Base-by-base conservation (phyloP, 2,888 invertebrate genomes). In the Diachrysia chrysitis region DNA sequence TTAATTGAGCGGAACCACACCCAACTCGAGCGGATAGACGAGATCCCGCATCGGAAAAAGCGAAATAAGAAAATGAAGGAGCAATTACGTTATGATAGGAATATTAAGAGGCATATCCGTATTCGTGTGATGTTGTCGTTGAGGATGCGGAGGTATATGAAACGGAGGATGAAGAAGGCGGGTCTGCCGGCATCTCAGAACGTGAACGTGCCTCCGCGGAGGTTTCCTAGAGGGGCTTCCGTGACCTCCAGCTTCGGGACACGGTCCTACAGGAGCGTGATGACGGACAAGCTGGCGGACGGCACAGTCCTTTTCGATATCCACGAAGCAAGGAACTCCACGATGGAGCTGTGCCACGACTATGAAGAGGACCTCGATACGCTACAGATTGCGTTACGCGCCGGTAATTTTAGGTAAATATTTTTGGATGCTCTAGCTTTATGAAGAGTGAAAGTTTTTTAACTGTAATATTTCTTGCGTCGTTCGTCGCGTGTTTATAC, bases 71-170 rank as follows among this genome's bases (percentile, higher is more conserved):
- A 89, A 78, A 67, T 95, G 54, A 96, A 96, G 76, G 95, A 95
- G 73, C 94, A 95, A 72, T 64, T 95, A 63, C 90, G 95, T 23
- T 96, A 96, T 66, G 96, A 96, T 78, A 95, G 96, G 72, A 96
- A 96, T 81, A 96, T 96, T 1, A 96, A 96, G 62, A 92, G 96
- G 25, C 96, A 97, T 83, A 96, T 97, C 25, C 94, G 96, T 66
- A 96, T 97, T 21, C 93, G 97, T 17, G 96, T 97, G 58, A 96
- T 97, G 96, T 90, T 97, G 80, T 96, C 97, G 14, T 89, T 97
- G 71, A 93, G 97, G 69, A 95, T 97, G 92, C 95, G 96, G 25
- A 89, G 95, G 64, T 95, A 96, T 66, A 94, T 95, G 85, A 96
- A 95, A 73, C 84, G 92, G 67, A 83, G 91, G 60, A 63, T 92